Evolutionary conservation across 2,888 invertebrate genomes (phyloP).

Genomic region (Ptychoptera albimana): DNA sequence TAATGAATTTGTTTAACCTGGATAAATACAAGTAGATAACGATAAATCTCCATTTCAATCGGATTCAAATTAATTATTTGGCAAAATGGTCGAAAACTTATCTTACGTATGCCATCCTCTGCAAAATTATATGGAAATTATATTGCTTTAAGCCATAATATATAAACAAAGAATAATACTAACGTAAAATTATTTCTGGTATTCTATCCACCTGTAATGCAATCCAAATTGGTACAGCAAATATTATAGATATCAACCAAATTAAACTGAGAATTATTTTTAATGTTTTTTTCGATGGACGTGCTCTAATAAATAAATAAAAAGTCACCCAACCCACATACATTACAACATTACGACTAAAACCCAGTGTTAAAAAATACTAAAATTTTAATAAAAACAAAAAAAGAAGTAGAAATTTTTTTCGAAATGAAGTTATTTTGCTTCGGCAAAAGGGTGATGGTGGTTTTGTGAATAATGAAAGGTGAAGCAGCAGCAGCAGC

Average conservation of each 20-base stretch:
- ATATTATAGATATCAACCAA: slow-evolving; percentile 50
- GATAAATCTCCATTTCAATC: slow-evolving; percentile 32
- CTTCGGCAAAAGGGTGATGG: too few relatives aligned
- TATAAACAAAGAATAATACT: slow-evolving; percentile 5
- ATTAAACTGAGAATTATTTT: slow-evolving; percentile 57
- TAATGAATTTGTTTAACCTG: slow-evolving; percentile 15
- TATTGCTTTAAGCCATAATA: too few relatives aligned
- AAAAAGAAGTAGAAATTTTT: too few relatives aligned
- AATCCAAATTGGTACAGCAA: slow-evolving; percentile 47
- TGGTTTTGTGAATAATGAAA: too few relatives aligned
- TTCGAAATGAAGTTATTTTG: too few relatives aligned
- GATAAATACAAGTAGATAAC: slow-evolving; percentile 34
- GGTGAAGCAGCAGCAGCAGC: too few relatives aligned
- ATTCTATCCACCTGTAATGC: slow-evolving; percentile 27
- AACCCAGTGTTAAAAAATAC: too few relatives aligned
- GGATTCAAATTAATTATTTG: slow-evolving; percentile 33
- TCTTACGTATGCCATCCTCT: slow-evolving; percentile 22
- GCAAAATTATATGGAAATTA: slow-evolving; percentile 1
- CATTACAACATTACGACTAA: not conserved
- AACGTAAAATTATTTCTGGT: slow-evolving; percentile 24
- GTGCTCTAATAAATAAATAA: slow-evolving; percentile 39
- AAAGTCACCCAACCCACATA: not conserved
- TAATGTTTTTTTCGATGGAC: slow-evolving; percentile 55
- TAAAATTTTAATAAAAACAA: not conserved
- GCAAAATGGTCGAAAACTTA: slow-evolving; percentile 34